A percentile compares a stretch with the other conserved stretches of the same genome.
phyloP scores from a whole-genome alignment of 2,797 vertebrate species.

The Sardinella longiceps region DNA sequence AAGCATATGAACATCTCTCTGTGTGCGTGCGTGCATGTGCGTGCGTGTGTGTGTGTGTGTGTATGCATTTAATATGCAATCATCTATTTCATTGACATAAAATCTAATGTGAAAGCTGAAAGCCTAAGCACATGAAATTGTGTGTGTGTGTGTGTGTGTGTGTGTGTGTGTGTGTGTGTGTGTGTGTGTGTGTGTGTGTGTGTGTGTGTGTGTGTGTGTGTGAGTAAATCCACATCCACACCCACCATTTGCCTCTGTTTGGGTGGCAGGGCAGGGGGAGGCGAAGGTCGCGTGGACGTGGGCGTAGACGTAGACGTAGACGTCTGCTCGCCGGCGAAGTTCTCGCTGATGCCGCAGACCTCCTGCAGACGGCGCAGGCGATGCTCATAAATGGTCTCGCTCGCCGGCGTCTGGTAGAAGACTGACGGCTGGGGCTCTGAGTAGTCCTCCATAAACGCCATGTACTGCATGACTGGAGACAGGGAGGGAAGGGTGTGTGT shows the following conservation, averaged over 20 bases:
- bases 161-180: background rate
- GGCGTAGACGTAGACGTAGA: background rate
- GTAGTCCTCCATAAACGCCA: constrained; percentile 99
- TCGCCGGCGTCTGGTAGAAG: constrained; percentile 98
- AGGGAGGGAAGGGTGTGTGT: too few species aligned
- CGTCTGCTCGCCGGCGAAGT: constrained; percentile 66
- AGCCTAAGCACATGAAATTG: background rate
- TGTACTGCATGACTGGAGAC: constrained; percentile 90
- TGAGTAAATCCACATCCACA: background rate
- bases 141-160: background rate
- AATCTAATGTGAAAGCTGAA: too few species aligned
- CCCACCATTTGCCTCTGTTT: constrained; percentile 98
- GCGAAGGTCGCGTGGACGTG: constrained; percentile 66
- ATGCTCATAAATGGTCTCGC: constrained; percentile 95
- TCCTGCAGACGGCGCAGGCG: constrained; percentile 95
- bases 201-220: constrained; percentile 19
- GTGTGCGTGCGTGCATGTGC: background rate
- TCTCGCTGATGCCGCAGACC: constrained; percentile 91
- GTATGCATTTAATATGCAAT: background rate
- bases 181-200: background rate
- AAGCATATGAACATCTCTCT: background rate
- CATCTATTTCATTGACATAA: too few species aligned
- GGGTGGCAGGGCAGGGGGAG: constrained; percentile 91
- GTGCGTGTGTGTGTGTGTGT: background rate
- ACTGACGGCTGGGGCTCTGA: constrained; percentile 96